Base-by-base conservation (phyloP, 2,888 invertebrate genomes). In the Chymomyza procnemis region DNA sequence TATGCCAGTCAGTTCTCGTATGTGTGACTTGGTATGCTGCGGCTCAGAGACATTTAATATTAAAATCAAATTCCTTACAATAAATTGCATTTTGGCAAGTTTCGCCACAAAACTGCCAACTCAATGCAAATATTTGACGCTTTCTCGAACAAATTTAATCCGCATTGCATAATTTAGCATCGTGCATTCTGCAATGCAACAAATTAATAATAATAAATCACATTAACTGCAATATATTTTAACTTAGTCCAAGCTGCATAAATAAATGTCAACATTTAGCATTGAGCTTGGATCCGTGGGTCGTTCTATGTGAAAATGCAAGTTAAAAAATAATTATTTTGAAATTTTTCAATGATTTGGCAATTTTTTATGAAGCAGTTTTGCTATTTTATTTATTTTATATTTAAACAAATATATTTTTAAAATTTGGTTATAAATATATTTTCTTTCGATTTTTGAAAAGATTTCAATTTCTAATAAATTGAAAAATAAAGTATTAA, bases 131-230 rank as follows among this genome's bases (percentile, higher is more conserved):
- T 78, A 69, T 75, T 78, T 80, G 67, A 48, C 61, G 30, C 56
- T 56, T 41, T 61, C 61, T 26, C n/a, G n/a, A 46, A 21, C 54
- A 18, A 54, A 54, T 19, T 8, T 54, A 21, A 41, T 41, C 21
- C 22, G 18, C 57, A 71, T 62, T 71, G 58, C 58, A 61, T 71
- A 55, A 71, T 56, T 56, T 30, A 56, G 30, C 30, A 26, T 30
- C n/a, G n/a, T 30, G n/a, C 16, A 56, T 56, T 34, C 19, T 62
- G 66, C 64, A 22, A 73, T 78, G 61, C 71, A 80, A 69, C 66
- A 71, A 80, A 85, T 83, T 72, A 78, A 78, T 74, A 74, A 69
- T 61, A 74, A 78, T 80, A 80, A 80, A 80, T 85, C 80, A 85
- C 57, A 78, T 78, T 83, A 80, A 78, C 72, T 71, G 64, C 72